These are phyloP conservation scores for Tridacna gigas DNA, from an alignment of 2,888 invertebrate genomes.

Conservation along the genomic window DNA sequence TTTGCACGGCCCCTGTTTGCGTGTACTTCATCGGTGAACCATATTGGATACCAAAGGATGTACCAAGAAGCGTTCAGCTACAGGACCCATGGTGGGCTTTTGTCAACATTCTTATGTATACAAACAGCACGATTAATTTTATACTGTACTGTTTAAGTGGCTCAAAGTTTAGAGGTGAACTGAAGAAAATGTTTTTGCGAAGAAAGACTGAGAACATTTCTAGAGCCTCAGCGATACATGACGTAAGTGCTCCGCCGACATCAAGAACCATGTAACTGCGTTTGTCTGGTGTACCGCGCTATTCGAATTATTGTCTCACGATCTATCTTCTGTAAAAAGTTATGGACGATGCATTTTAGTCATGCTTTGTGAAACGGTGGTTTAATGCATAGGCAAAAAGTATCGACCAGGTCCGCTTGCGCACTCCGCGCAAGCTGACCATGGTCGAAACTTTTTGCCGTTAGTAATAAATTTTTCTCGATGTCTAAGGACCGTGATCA, in stretches of 20 bases:
- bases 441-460: background rate
- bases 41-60: constrained; percentile 51
- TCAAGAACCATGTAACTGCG: too few species aligned
- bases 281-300: too few species aligned
- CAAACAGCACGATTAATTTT: constrained; percentile 72
- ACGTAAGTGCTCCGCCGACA: background rate
- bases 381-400: background rate
- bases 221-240: background rate
- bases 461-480: too few species aligned
- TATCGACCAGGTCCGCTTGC: background rate
- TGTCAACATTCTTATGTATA: constrained; percentile 71
- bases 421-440: background rate
- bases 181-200: constrained; percentile 53
- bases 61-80: constrained; percentile 39
- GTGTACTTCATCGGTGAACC: constrained; percentile 65
- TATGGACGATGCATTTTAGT: too few species aligned
- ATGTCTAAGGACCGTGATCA: too few species aligned
- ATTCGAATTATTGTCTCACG: too few species aligned
- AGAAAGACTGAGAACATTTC: background rate
- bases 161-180: constrained; percentile 70
- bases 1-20: constrained; percentile 69
- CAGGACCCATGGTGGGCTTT: constrained; percentile 65
- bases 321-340: too few species aligned
- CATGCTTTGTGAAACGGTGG: too few species aligned
- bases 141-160: constrained; percentile 74